A percentile compares a stretch with the other conserved stretches of the same genome.
Conservation (phyloP, 2,888 invertebrate species). For the Euspilapteryx auroguttella region DNA sequence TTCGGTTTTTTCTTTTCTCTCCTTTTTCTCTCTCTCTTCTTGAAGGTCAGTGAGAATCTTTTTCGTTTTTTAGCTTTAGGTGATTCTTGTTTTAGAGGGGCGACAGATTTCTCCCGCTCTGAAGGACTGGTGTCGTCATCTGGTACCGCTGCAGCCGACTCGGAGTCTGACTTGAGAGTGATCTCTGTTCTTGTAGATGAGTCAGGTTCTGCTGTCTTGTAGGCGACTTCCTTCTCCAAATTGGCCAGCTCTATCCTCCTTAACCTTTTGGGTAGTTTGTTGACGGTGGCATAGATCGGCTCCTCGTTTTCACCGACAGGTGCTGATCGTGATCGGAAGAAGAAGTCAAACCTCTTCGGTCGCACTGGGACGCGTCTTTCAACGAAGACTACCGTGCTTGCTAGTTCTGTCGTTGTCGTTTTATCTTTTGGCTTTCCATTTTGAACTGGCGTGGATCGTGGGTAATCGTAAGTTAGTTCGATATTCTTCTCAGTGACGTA, state of each 20-base stretch:
- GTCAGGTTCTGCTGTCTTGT: conserved; percentile 38
- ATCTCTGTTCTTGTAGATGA: conserved; percentile 42
- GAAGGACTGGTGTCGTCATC: conserved; percentile 51
- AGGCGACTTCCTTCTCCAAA: conserved; percentile 49
- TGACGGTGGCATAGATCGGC: conserved; percentile 54
- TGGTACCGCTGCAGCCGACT: conserved; percentile 35
- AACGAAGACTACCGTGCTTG: conserved; percentile 53
- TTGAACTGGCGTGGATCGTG: conserved; percentile 36
- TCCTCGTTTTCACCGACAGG: conserved; percentile 52
- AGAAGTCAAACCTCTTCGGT: conserved; percentile 48
- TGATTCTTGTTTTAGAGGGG: conserved; percentile 37
- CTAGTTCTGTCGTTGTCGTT: conserved; percentile 50
- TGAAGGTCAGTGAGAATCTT: conserved; percentile 46
- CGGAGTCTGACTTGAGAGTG: conserved; percentile 43
- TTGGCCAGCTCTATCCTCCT: conserved; percentile 47
- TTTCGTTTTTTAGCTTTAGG: conserved; percentile 51
- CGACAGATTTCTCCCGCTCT: conserved; percentile 39
- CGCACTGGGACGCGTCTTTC: conserved; percentile 48
- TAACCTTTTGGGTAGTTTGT: conserved; percentile 51
- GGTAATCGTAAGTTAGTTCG: conserved; percentile 52
- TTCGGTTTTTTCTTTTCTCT: conserved; percentile 46
- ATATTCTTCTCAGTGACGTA: conserved; percentile 56
- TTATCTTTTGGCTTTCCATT: conserved; percentile 32
- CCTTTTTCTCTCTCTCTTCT: conserved; percentile 47
- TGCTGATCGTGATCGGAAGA: conserved; percentile 52